Percentiles rank a stretch among this genome's conserved stretches.
Evolutionary conservation across 1,140 invertebrate species (phyloP).

Genomic region (Drosophila rhopaloa): DNA sequence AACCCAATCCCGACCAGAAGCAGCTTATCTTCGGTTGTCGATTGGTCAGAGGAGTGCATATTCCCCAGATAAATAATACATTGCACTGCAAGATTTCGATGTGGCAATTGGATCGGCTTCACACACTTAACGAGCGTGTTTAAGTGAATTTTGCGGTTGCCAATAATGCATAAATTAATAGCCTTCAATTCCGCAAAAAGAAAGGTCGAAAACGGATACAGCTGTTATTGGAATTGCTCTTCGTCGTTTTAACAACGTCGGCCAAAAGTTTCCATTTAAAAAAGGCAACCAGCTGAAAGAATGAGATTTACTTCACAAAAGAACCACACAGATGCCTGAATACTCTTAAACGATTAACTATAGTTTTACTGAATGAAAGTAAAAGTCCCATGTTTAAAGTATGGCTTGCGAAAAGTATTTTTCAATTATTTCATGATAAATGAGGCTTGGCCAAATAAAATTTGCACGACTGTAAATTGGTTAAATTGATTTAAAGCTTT

Average conservation of each 20-base stretch:
- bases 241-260: slow-evolving; percentile 25
- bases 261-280: slow-evolving; percentile 58
- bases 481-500: slow-evolving; percentile 23
- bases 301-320: not conserved
- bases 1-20: slow-evolving; percentile 23
- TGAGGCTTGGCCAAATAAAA: not conserved
- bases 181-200: not conserved
- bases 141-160: slow-evolving; percentile 72
- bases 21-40: slow-evolving; percentile 16
- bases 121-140: slow-evolving; percentile 43
- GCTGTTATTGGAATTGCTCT: slow-evolving; percentile 9
- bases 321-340: not conserved
- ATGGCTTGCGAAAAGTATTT: not conserved
- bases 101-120: slow-evolving; percentile 31
- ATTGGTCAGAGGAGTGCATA: slow-evolving; percentile 24
- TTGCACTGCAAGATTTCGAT: slow-evolving; percentile 42
- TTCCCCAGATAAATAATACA: slow-evolving; percentile 62
- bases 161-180: slow-evolving; percentile 70
- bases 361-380: not conserved
- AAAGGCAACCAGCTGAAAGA: not conserved
- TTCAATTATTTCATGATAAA: not conserved
- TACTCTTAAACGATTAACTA: not conserved
- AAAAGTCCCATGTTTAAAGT: not conserved
- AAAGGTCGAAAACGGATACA: slow-evolving; percentile 9
- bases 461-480: not conserved